Conservation (phyloP, 2,888 invertebrate species). For the Antheraea yamamai region DNA sequence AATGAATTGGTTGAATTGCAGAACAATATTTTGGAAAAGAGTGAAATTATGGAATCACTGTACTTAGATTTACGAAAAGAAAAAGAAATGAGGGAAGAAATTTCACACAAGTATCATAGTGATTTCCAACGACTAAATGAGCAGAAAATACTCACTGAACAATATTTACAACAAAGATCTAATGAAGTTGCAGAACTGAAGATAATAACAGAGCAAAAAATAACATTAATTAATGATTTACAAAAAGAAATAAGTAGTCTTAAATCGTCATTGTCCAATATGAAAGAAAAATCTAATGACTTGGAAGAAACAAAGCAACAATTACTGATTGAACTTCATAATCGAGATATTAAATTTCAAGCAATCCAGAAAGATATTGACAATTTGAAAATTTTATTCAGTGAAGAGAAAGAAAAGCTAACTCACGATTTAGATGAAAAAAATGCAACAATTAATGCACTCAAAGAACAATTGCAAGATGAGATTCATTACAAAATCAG, state of each 20-base stretch:
- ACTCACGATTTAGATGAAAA: slow-evolving; percentile 54
- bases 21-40: slow-evolving; percentile 61
- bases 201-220: slow-evolving; percentile 42
- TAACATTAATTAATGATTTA: slow-evolving; percentile 41
- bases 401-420: slow-evolving; percentile 49
- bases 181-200: slow-evolving; percentile 47
- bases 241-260: slow-evolving; percentile 49
- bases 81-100: slow-evolving; percentile 47
- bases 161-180: slow-evolving; percentile 44
- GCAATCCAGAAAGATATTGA: slow-evolving; percentile 50
- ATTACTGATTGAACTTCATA: slow-evolving; percentile 47
- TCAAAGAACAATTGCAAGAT: slow-evolving; percentile 57
- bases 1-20: slow-evolving; percentile 71
- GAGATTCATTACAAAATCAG: slow-evolving; percentile 57
- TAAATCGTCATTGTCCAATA: slow-evolving; percentile 38
- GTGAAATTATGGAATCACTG: slow-evolving; percentile 60
- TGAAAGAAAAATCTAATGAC: slow-evolving; percentile 43
- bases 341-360: slow-evolving; percentile 43
- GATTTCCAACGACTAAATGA: slow-evolving; percentile 43
- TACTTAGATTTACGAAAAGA: slow-evolving; percentile 57
- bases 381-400: slow-evolving; percentile 41
- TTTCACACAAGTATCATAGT: slow-evolving; percentile 47
- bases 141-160: slow-evolving; percentile 41
- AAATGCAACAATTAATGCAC: slow-evolving; percentile 47
- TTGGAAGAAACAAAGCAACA: slow-evolving; percentile 46